Evolutionary conservation across 2,113 vertebrate species (phyloP), one percentile per base, ranked within the genome.

Genomic region (Paramisgurnus dabryanus): DNA sequence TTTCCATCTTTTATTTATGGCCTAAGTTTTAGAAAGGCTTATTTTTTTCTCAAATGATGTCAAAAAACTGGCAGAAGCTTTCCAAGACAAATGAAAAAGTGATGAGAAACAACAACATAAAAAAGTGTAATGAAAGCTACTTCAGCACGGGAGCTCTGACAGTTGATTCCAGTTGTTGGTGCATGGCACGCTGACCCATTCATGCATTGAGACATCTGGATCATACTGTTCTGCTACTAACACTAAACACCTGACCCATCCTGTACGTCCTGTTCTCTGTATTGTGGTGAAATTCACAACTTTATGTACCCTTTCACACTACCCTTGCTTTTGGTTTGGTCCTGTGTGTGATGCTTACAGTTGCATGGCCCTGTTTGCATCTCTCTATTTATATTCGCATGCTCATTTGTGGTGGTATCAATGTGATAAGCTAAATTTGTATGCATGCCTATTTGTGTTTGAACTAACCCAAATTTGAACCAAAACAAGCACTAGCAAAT

Each of bases 141-240:
- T 45, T 73, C 64, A 68, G 74, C 80, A 61, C 17, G 77, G 85
- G 82, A 87, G 87, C 86, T 87, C 83, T 86, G 86, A 83, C 85
- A 85, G 84, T 87, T 89, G 80, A 85, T 88, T 91, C 90, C 90
- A 90, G 84, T 92, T 88, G 80, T 85, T 85, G 90, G 90, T 91
- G 93, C 94, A 95, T 95, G 94, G 92, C 94, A 90, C 92, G 87
- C 88, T 83, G 87, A 90, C 87, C 76, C 91, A 87, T 83, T 79
- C 53, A n/a, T 74, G 64, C 69, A 73, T 60, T 69, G 15, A 8
- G 47, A 49, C 64, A 17, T 50, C 53, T 34, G 22, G 7, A 67
- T 18, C 39, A 18, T 27, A n/a, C 7, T 60, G 71, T 55, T 50
- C 53, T n/a, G 50, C 67, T 61, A 70, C 80, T 79, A 84, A 84